These are phyloP conservation scores for Choristoneura rosaceana DNA, from an alignment of 2,888 invertebrate species.

Conservation along the genomic window DNA sequence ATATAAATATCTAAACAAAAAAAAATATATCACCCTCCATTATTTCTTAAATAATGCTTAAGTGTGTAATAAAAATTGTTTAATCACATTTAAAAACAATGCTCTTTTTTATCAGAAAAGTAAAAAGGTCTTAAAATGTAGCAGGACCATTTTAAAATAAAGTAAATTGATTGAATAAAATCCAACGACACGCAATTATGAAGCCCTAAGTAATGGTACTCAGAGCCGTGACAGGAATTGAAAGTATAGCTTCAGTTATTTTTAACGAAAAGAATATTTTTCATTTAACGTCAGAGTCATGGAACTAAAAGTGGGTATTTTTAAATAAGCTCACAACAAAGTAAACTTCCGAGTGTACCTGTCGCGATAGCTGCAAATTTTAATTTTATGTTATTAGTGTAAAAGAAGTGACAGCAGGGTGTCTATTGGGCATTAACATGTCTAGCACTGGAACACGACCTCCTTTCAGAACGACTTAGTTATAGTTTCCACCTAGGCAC, in stretches of 20 bases:
- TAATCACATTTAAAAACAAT: neutral
- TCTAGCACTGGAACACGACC: too few relatives aligned
- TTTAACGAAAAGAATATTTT: constrained; percentile 9
- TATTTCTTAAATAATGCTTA: neutral
- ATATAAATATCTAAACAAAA: neutral
- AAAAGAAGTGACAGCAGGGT: too few relatives aligned
- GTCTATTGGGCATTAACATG: too few relatives aligned
- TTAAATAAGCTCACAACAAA: too few relatives aligned
- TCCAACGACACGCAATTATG: constrained; percentile 28
- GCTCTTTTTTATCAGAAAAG: too few relatives aligned
- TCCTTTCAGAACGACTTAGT: too few relatives aligned
- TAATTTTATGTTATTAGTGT: too few relatives aligned
- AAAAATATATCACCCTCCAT: neutral
- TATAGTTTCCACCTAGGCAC: too few relatives aligned
- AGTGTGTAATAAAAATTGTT: neutral
- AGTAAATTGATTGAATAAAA: constrained; percentile 35
- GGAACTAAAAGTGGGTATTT: too few relatives aligned
- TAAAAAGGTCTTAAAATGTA: constrained; percentile 1
- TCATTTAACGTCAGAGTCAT: neutral
- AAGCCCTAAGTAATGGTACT: constrained; percentile 24
- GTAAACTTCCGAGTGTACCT: too few relatives aligned
- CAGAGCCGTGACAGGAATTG: constrained; percentile 31
- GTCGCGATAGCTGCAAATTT: too few relatives aligned
- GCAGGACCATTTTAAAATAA: constrained; percentile 17
- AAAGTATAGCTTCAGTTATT: constrained; percentile 4